Evolutionary conservation across 2,113 vertebrate genomes (phyloP).

Genomic region (Aviceda subcristata): DNA sequence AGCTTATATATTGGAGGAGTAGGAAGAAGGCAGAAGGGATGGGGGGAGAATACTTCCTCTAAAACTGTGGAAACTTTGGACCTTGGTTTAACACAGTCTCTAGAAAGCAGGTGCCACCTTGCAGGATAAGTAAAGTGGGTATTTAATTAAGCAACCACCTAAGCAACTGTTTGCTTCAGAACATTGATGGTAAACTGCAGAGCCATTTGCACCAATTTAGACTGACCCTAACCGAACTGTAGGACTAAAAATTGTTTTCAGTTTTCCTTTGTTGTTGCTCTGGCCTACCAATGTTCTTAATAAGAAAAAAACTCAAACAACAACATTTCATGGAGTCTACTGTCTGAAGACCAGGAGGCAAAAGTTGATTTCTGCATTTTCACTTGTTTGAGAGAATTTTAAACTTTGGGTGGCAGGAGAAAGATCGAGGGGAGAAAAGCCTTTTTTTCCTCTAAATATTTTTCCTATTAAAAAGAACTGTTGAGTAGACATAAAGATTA

Average conservation of each 20-base stretch:
- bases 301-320: background rate
- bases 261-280: background rate
- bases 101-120: background rate
- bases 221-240: background rate
- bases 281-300: background rate
- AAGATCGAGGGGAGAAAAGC: accelerated
- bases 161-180: background rate
- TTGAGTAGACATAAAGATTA: background rate
- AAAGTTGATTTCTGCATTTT: background rate
- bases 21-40: background rate
- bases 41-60: background rate
- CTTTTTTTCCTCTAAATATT: background rate
- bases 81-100: background rate
- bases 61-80: background rate
- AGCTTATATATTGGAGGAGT: background rate
- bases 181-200: background rate
- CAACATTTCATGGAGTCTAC: background rate
- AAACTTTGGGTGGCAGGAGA: background rate
- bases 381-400: background rate
- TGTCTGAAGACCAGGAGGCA: background rate
- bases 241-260: background rate
- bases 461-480: background rate
- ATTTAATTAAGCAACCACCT: background rate
- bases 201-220: background rate
- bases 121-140: background rate